A percentile compares a stretch with the other conserved stretches of the same genome.
phyloP scores from a whole-genome alignment of 1,140 invertebrate genomes.

The Mya arenaria region DNA sequence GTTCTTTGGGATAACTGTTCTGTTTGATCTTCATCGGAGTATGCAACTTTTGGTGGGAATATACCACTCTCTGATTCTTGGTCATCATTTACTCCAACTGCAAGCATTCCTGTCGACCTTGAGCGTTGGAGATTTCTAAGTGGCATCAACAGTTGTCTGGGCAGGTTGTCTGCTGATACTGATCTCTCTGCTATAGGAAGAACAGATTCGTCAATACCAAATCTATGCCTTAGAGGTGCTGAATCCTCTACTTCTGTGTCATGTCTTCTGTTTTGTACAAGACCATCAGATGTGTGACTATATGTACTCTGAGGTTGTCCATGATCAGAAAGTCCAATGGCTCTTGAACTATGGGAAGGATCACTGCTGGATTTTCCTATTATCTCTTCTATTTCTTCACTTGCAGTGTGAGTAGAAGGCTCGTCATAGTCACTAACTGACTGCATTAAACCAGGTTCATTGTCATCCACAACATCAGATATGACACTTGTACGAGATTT shows the following conservation, averaged over 20 bases:
- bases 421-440: conserved; percentile 29
- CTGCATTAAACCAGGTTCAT: conserved; percentile 18
- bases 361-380: conserved; percentile 22
- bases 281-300: conserved; percentile 36
- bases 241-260: conserved; percentile 36
- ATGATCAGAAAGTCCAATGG: not conserved
- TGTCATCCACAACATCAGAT: conserved; percentile 34
- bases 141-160: conserved; percentile 48
- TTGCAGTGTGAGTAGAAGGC: conserved; percentile 31
- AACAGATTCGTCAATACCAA: conserved; percentile 67
- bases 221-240: conserved; percentile 62
- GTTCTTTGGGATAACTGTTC: conserved; percentile 27
- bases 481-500: no score
- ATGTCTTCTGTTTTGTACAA: conserved; percentile 30
- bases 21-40: conserved; percentile 31
- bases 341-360: not conserved
- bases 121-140: conserved; percentile 60
- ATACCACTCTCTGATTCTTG: conserved; percentile 63
- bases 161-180: conserved; percentile 64
- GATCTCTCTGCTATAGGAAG: conserved; percentile 63
- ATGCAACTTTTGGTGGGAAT: conserved; percentile 64
- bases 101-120: conserved; percentile 68
- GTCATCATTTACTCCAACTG: conserved; percentile 56
- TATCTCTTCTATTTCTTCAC: conserved; percentile 54
- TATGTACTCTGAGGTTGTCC: not conserved